Percentiles rank a stretch among this genome's conserved stretches.
phyloP scores from a whole-genome alignment of 2,797 vertebrate genomes.

The Pseudomugil gertrudae region DNA sequence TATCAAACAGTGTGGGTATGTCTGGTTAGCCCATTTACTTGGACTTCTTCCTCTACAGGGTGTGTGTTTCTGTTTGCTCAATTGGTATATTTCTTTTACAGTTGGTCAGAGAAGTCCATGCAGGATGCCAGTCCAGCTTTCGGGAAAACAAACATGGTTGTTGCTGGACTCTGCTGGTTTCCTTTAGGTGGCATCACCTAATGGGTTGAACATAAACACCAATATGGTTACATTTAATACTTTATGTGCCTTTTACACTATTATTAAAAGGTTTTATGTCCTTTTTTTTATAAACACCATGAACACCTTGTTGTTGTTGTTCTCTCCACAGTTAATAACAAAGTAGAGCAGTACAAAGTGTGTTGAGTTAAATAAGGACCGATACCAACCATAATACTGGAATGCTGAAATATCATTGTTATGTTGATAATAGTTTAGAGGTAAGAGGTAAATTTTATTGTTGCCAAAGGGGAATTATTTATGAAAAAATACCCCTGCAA shows the following conservation, averaged over 20 bases:
- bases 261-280: no score
- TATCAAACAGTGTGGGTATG: constrained; percentile 23
- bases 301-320: no score
- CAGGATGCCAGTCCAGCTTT: constrained; percentile 34
- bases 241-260: not conserved
- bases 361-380: no score
- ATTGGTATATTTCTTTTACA: constrained; percentile 16
- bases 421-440: no score
- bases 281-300: no score
- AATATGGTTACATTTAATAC: not conserved
- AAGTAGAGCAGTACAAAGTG: no score
- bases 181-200: constrained; percentile 4
- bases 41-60: constrained; percentile 23
- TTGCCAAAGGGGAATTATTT: no score
- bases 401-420: no score
- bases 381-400: no score
- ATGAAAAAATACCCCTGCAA: no score
- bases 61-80: constrained; percentile 35
- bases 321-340: no score
- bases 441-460: no score
- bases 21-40: constrained; percentile 38
- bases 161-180: constrained; percentile 9
- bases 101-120: constrained; percentile 37
- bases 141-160: constrained; percentile 13
- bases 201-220: not conserved